Evolutionary conservation across 2,113 vertebrate species (phyloP), one percentile per base, ranked within the genome.

Genomic region (Pteronura brasiliensis): DNA sequence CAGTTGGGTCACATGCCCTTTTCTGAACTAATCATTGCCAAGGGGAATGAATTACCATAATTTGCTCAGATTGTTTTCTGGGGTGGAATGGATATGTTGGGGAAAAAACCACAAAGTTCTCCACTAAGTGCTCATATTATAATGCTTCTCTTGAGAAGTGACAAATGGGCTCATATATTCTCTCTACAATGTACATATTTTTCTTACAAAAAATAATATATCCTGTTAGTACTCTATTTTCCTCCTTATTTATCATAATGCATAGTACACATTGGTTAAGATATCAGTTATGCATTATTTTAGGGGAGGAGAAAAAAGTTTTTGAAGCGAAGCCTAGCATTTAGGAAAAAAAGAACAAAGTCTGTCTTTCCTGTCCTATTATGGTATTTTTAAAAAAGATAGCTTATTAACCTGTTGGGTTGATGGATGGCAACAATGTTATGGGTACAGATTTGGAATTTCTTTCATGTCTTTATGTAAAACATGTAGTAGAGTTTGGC

Each of bases 221-320:
- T 77, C 15, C 49, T 67, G 17, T 83, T 72, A 44, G 12, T 65
- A 83, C 4, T 71, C 65, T 86, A 76, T 84, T 92, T 95, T 87
- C 36, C 47, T 69, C 18, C n/a, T 76, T 74, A 61, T 95, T 83
- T 77, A 83, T 69, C 65, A 55, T 47, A 82, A 89, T 27, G 7
- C 1, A 23, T 74, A 77, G 23, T 67, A 72, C 12, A 79, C 83
- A 39, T 20, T 96, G 59, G 31, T 63, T 86, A 63, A 52, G n/a
- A 77, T 79, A 96, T 36, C 84, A 47, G 79, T 61, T 91, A 69
- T 89, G 29, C 1, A 89, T 59, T 90, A 74, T 93, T 86, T 95
- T 52, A 36, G 57, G 29, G 11, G 31, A 82, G 11, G n/a, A 4
- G 52, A 77, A 89, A 92, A 72, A 72, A 80, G 18, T 84, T 88